Evolutionary conservation across 2,888 invertebrate species (phyloP).

Genomic region (Fragum sueziense): DNA sequence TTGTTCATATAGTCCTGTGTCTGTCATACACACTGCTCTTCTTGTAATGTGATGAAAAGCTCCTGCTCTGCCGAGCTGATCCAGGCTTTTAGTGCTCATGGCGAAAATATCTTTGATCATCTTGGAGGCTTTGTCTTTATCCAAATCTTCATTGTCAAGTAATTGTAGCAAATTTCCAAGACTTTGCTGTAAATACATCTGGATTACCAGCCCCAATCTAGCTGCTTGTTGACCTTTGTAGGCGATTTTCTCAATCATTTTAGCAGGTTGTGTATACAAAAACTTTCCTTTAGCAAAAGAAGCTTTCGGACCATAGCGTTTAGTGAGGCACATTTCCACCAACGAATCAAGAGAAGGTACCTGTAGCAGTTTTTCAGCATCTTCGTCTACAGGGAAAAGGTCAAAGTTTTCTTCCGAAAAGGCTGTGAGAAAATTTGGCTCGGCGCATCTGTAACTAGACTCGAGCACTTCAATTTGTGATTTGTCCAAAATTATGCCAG

Average conservation of each 20-base stretch:
- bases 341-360: constrained; percentile 38
- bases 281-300: constrained; percentile 40
- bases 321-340: constrained; percentile 28
- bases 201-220: constrained; percentile 29
- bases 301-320: constrained; percentile 32
- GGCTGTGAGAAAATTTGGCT: constrained; percentile 41
- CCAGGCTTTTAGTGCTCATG: constrained; percentile 46
- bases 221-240: constrained; percentile 48
- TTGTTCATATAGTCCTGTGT: constrained; percentile 26
- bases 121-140: constrained; percentile 14
- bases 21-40: constrained; percentile 33
- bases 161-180: constrained; percentile 34
- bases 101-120: constrained; percentile 44
- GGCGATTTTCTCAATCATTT: constrained; percentile 47
- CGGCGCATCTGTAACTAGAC: constrained; percentile 25
- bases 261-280: constrained; percentile 36
- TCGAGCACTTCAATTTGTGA: constrained; percentile 22
- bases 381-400: constrained; percentile 18
- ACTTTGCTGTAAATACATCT: constrained; percentile 37
- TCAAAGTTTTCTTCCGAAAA: constrained; percentile 42
- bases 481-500: constrained; percentile 21
- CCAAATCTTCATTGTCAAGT: constrained; percentile 7
- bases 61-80: constrained; percentile 43
- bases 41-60: constrained; percentile 39
- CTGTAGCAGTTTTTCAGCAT: constrained; percentile 32